Conservation (phyloP, 2,797 vertebrate genomes). For the Semaprochilodus insignis region DNA sequence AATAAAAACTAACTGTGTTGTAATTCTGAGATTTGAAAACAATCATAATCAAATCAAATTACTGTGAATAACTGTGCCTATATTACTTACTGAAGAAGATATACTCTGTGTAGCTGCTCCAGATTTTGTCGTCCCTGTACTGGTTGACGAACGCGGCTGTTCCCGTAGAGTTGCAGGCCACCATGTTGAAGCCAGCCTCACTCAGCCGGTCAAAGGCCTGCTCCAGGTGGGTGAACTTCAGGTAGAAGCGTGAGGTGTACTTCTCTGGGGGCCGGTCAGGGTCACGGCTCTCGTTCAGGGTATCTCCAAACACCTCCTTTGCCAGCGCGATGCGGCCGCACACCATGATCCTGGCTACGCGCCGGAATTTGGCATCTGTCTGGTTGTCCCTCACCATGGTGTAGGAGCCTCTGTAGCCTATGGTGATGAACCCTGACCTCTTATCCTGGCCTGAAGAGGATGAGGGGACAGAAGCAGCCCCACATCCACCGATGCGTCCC, state of each 20-base stretch:
- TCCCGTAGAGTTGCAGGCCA: constrained; percentile 88
- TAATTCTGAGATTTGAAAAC: neutral
- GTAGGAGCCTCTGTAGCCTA: constrained; percentile 88
- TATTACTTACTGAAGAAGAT: constrained; percentile 88
- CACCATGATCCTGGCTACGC: constrained; percentile 88
- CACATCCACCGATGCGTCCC: constrained; percentile 55
- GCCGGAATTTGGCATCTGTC: constrained; percentile 86
- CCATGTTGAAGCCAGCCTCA: constrained; percentile 89
- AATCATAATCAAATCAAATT: neutral
- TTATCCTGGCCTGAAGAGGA: constrained; percentile 70
- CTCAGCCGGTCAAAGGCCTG: constrained; percentile 89
- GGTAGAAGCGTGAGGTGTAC: constrained; percentile 90
- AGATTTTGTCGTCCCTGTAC: constrained; percentile 88
- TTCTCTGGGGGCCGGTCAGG: constrained; percentile 88
- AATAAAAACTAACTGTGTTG: neutral
- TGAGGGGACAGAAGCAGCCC: constrained; percentile 7
- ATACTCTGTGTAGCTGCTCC: constrained; percentile 92
- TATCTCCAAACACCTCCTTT: constrained; percentile 89
- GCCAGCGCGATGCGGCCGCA: constrained; percentile 87
- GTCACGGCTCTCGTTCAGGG: constrained; percentile 88
- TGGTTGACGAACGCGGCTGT: constrained; percentile 85
- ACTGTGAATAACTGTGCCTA: neutral
- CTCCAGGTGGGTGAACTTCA: constrained; percentile 89
- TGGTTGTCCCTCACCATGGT: constrained; percentile 85
- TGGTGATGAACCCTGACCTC: constrained; percentile 87